Evolutionary conservation across 2,797 vertebrate species (phyloP).

Genomic region (Dallia pectoralis): DNA sequence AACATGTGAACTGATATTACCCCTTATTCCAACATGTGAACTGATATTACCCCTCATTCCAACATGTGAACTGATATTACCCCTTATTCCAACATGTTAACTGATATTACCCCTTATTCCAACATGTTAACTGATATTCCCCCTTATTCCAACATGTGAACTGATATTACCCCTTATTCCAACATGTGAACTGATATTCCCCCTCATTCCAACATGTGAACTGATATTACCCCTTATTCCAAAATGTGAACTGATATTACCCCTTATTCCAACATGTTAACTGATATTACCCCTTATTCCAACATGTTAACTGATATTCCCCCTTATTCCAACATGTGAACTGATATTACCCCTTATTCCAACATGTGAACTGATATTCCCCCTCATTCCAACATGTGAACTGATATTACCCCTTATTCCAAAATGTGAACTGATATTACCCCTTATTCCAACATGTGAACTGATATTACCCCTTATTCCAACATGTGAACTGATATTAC

Average conservation of each 20-base stretch:
- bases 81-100: conserved; percentile 29
- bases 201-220: neutral
- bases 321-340: neutral
- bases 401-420: neutral
- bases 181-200: too few relatives aligned
- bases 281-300: neutral
- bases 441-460: neutral
- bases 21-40: conserved; percentile 29
- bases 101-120: neutral
- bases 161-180: neutral
- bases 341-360: neutral
- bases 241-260: conserved; percentile 49
- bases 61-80: conserved; percentile 27
- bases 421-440: too few relatives aligned
- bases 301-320: too few relatives aligned
- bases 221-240: neutral
- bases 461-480: neutral
- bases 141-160: neutral
- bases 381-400: neutral
- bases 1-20: conserved; percentile 27
- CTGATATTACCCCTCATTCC: neutral
- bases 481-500: conserved; percentile 27
- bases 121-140: too few relatives aligned
- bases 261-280: conserved; percentile 29
- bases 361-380: too few relatives aligned